Conservation (phyloP, 2,888 invertebrate genomes). For the Heteropelma amictum region DNA sequence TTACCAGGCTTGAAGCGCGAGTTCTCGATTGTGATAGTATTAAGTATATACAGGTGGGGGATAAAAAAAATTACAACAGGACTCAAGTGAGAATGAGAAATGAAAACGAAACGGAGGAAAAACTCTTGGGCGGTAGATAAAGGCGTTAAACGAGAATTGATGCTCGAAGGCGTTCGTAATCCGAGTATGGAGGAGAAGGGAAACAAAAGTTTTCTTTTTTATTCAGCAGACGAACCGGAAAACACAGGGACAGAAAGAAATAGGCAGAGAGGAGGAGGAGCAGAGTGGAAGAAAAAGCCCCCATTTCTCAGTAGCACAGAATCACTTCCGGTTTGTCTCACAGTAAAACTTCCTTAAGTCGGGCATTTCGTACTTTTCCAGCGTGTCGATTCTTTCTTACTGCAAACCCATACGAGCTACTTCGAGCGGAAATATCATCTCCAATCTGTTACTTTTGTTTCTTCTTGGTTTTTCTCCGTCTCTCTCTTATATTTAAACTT, state of each 20-base stretch:
- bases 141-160: conserved; percentile 75
- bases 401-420: conserved; percentile 62
- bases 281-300: conserved; percentile 39
- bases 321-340: conserved; percentile 75
- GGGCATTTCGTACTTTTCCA: conserved; percentile 62
- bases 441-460: conserved; percentile 45
- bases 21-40: background rate
- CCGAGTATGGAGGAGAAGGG: conserved; percentile 56
- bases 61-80: conserved; percentile 14
- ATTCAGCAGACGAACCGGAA: no score
- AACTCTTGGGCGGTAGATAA: conserved; percentile 70
- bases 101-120: conserved; percentile 28
- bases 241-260: conserved; percentile 17
- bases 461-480: background rate
- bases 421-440: conserved; percentile 60
- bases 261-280: conserved; percentile 54
- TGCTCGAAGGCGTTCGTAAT: conserved; percentile 71
- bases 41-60: background rate
- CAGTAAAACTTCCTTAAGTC: conserved; percentile 74
- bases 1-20: no score
- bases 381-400: conserved; percentile 48
- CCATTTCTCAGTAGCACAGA: conserved; percentile 61
- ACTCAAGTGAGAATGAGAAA: conserved; percentile 32
- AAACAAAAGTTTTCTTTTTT: conserved; percentile 49
- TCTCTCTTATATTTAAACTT: background rate